phyloP scores from a whole-genome alignment of 2,797 vertebrate species.

The Propithecus perrieri region DNA sequence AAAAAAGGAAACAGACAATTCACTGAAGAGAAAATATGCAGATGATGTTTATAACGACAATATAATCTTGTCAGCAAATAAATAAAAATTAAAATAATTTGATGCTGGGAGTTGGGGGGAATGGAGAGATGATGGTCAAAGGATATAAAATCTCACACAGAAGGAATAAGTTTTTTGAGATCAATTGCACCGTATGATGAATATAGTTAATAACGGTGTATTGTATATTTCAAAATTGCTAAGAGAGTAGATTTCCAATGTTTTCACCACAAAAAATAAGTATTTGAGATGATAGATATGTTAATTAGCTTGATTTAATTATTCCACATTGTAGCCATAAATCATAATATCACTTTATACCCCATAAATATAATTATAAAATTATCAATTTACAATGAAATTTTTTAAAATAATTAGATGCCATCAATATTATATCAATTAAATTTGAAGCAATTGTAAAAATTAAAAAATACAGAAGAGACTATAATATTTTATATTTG shows the following conservation, averaged over 20 bases:
- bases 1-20: conserved; percentile 8
- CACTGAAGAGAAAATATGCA: not conserved
- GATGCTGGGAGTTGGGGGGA: not conserved
- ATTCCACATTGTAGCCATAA: not conserved
- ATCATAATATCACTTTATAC: not conserved
- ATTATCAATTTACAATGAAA: not conserved
- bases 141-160: not conserved
- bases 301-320: not conserved
- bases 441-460: not conserved
- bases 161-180: not conserved
- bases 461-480: not conserved
- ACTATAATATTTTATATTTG: not conserved
- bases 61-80: not conserved
- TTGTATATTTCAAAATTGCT: not conserved
- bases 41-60: not conserved
- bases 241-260: not conserved
- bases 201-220: not conserved
- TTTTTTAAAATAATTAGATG: not conserved
- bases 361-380: not conserved
- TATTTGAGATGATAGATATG: not conserved
- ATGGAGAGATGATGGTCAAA: not conserved
- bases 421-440: not conserved
- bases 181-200: not conserved
- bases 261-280: not conserved
- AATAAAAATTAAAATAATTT: conserved; percentile 20